These are phyloP conservation scores for Eustalomyia histrio DNA, from an alignment of 2,888 invertebrate species.

Conservation along the genomic window DNA sequence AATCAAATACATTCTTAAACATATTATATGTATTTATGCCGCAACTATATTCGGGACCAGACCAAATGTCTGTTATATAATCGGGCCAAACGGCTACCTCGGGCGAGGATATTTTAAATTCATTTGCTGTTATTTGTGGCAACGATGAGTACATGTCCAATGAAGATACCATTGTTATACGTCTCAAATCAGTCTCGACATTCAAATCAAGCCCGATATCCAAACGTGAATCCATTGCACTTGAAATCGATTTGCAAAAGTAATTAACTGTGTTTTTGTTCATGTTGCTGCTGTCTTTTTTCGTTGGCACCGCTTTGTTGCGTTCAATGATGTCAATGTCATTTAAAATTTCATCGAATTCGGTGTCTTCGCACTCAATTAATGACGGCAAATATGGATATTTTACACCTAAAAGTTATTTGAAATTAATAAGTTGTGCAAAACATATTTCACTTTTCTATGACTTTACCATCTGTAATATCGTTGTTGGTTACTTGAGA, in stretches of 20 bases:
- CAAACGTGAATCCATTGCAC: conserved; percentile 88
- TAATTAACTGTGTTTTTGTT: conserved; percentile 78
- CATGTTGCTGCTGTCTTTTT: conserved; percentile 79
- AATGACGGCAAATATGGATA: conserved; percentile 83
- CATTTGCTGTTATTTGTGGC: conserved; percentile 77
- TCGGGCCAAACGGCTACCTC: conserved; percentile 79
- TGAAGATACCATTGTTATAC: conserved; percentile 84
- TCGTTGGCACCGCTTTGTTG: conserved; percentile 82
- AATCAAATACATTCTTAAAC: conserved; percentile 85
- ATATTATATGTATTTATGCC: conserved; percentile 81
- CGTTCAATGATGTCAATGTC: conserved; percentile 84
- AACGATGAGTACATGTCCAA: conserved; percentile 78
- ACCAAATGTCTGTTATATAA: conserved; percentile 80
- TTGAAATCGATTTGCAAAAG: conserved; percentile 81
- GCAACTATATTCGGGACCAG: conserved; percentile 81
- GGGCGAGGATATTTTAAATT: conserved; percentile 75
- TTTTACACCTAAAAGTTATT: conserved; percentile 68
- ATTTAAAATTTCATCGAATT: conserved; percentile 88
- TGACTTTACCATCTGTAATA: conserved; percentile 63
- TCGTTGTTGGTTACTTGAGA: conserved; percentile 62
- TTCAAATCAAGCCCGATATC: conserved; percentile 89
- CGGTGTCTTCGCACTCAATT: conserved; percentile 90
- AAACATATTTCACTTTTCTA: background rate
- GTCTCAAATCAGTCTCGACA: conserved; percentile 87
- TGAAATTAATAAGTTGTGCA: background rate